phyloP scores from a whole-genome alignment of 2,113 vertebrate species.

The Tautogolabrus adspersus region DNA sequence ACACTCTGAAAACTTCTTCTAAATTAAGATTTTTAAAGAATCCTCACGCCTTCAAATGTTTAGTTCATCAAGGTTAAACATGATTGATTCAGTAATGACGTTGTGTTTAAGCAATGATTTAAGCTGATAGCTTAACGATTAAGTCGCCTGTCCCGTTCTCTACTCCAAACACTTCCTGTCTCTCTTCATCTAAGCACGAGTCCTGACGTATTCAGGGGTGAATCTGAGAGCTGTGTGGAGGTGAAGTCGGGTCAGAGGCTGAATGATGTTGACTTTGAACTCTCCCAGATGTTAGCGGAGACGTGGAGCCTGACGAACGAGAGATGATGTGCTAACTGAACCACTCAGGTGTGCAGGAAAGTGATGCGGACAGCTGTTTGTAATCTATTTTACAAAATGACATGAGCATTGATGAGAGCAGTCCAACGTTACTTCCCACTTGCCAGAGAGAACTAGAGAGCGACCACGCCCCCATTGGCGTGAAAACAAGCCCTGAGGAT shows the following conservation, averaged over 20 bases:
- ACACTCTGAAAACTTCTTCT: not conserved
- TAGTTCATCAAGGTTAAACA: not conserved
- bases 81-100: too few species aligned
- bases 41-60: not conserved
- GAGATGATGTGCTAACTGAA: conserved; percentile 34
- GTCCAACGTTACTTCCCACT: too few species aligned
- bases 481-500: too few species aligned
- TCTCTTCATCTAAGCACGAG: too few species aligned
- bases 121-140: too few species aligned
- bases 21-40: not conserved
- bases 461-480: too few species aligned
- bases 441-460: too few species aligned
- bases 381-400: conserved; percentile 1
- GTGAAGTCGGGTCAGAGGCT: not conserved
- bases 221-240: not conserved
- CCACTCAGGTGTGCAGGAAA: conserved; percentile 19
- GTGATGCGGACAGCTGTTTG: conserved; percentile 29
- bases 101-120: too few species aligned
- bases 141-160: too few species aligned
- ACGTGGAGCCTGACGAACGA: conserved; percentile 14
- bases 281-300: conserved; percentile 12
- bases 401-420: too few species aligned
- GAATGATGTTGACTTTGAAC: conserved; percentile 29
- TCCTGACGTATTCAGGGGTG: too few species aligned
- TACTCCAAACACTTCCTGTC: too few species aligned